A percentile compares a stretch with the other conserved stretches of the same genome.
Conservation (phyloP, 2,113 vertebrate species). For the Cyanoramphus novaezelandiae region DNA sequence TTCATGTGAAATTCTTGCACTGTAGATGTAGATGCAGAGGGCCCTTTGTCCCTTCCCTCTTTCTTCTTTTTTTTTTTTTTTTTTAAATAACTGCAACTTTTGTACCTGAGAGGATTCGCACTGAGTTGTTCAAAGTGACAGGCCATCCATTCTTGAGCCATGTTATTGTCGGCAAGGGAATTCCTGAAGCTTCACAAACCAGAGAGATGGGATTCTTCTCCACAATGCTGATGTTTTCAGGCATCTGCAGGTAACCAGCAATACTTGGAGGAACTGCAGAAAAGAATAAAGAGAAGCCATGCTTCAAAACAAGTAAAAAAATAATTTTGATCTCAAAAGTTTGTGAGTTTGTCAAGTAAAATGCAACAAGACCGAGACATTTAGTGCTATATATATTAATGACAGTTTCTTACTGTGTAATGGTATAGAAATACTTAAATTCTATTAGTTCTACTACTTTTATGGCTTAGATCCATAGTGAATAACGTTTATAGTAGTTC, state of each 20-base stretch:
- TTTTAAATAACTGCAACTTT: not conserved
- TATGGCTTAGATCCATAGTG: not conserved
- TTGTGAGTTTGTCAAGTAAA: not conserved
- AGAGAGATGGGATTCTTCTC: constrained; percentile 90
- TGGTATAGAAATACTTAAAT: not conserved
- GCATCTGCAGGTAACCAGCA: constrained; percentile 70
- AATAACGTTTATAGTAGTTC: not conserved
- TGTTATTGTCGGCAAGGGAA: constrained; percentile 87
- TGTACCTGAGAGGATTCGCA: constrained; percentile 88
- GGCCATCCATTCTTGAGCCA: constrained; percentile 90
- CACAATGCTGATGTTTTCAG: constrained; percentile 89
- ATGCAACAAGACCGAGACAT: not conserved
- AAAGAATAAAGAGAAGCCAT: not conserved
- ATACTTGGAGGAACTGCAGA: constrained; percentile 87
- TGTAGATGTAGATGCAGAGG: not conserved
- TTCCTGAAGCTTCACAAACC: constrained; percentile 89
- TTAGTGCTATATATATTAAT: not conserved
- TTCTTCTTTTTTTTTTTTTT: not conserved
- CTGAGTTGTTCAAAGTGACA: constrained; percentile 74
- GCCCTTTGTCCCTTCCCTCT: not conserved
- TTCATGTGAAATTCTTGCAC: not conserved
- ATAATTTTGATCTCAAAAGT: not conserved
- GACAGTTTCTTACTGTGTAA: not conserved
- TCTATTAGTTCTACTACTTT: not conserved
- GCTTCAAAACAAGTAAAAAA: not conserved